phyloP scores from a whole-genome alignment of 2,888 invertebrate genomes.

The Pteria penguin region DNA sequence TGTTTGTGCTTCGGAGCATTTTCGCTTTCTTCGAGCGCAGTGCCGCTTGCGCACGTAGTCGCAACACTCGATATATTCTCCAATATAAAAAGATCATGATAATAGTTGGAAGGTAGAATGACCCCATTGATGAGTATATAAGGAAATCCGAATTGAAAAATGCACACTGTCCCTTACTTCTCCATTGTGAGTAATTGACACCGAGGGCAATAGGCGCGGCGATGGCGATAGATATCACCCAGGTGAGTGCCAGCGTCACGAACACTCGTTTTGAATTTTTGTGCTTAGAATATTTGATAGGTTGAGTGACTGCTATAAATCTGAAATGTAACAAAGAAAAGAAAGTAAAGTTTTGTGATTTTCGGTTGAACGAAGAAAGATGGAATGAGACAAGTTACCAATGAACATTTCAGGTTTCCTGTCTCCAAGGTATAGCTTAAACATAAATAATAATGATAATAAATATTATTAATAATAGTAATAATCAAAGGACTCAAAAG shows the following conservation, averaged over 20 bases:
- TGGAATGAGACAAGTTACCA: too few species aligned
- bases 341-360: not conserved
- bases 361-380: too few species aligned
- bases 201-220: slow-evolving; percentile 98
- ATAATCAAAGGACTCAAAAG: too few species aligned
- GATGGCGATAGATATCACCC: slow-evolving; percentile 96
- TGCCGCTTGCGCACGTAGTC: slow-evolving; percentile 73
- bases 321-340: slow-evolving; percentile 82
- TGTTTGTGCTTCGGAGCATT: slow-evolving; percentile 64
- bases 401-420: too few species aligned
- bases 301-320: slow-evolving; percentile 99
- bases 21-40: slow-evolving; percentile 64
- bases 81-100: slow-evolving; percentile 99
- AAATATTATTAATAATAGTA: too few species aligned
- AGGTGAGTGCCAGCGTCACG: slow-evolving; percentile 95
- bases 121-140: slow-evolving; percentile 97
- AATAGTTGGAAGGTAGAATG: slow-evolving; percentile 99
- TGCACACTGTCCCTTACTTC: slow-evolving; percentile 91
- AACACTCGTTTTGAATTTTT: slow-evolving; percentile 93
- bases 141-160: slow-evolving; percentile 99
- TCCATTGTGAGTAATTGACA: slow-evolving; percentile 94
- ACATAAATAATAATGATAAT: too few species aligned
- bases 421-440: too few species aligned
- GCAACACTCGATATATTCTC: slow-evolving; percentile 94
- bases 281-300: slow-evolving; percentile 99